Conservation (phyloP, 1,140 invertebrate species). For the Drosophila nikananu region DNA sequence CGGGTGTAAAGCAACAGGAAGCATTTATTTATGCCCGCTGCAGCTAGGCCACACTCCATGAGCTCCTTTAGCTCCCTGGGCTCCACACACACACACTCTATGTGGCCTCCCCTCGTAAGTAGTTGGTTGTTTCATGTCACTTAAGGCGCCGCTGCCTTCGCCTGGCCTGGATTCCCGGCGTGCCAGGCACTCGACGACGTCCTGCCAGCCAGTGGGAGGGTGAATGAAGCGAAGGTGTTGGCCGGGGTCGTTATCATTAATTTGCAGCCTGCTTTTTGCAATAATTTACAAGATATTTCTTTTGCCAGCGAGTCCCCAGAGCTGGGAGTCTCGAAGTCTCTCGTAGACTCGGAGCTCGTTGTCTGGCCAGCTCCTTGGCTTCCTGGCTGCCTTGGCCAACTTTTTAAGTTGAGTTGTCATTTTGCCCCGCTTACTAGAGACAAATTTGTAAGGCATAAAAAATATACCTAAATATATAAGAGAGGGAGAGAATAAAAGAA, state of each 20-base stretch:
- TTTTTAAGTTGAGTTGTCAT: conserved; percentile 66
- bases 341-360: not conserved
- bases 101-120: conserved; percentile 6
- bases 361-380: not conserved
- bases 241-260: conserved; percentile 73
- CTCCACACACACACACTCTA: not conserved
- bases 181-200: conserved; percentile 9
- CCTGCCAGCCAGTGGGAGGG: not conserved
- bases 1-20: conserved; percentile 36
- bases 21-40: conserved; percentile 28
- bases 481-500: too few species aligned
- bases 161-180: not conserved
- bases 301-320: conserved; percentile 9
- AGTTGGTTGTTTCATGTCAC: conserved; percentile 58
- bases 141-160: conserved; percentile 21
- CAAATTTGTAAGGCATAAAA: conserved; percentile 50
- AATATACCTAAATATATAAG: too few species aligned
- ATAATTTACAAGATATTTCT: conserved; percentile 74
- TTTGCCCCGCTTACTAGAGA: conserved; percentile 54
- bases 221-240: conserved; percentile 29
- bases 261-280: conserved; percentile 76
- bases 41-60: conserved; percentile 21
- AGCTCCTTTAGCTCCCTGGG: not conserved
- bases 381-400: conserved; percentile 23
- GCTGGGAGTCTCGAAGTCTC: not conserved